phyloP scores from a whole-genome alignment of 2,888 invertebrate species.

The Lepidochitona cinerea region DNA sequence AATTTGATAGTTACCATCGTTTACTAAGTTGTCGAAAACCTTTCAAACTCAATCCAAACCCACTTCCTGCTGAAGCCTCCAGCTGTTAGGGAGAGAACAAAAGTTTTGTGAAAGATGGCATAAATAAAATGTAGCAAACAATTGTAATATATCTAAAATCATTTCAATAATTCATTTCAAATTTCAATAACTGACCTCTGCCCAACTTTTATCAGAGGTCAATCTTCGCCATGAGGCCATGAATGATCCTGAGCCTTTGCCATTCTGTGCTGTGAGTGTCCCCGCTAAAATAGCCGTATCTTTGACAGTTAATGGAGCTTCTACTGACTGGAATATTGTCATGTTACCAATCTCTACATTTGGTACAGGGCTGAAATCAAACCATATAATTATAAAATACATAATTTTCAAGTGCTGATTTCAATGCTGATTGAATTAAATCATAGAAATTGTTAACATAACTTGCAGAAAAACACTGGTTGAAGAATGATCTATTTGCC shows the following conservation, averaged over 20 bases:
- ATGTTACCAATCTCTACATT: constrained; percentile 92
- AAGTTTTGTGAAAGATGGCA: too few species aligned
- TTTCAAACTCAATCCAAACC: constrained; percentile 83
- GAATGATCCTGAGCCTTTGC: constrained; percentile 83
- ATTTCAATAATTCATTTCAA: too few species aligned
- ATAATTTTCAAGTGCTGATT: too few species aligned
- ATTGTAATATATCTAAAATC: too few species aligned
- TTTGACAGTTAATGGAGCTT: constrained; percentile 88
- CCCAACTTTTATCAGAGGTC: constrained; percentile 88
- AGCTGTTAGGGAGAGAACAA: constrained; percentile 27
- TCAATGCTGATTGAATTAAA: too few species aligned
- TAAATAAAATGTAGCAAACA: too few species aligned
- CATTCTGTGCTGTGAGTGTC: constrained; percentile 79
- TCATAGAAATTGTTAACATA: too few species aligned
- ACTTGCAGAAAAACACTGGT: too few species aligned
- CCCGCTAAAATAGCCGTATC: constrained; percentile 86
- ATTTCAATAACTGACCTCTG: constrained; percentile 81
- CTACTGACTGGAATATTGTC: constrained; percentile 92
- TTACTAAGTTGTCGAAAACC: constrained; percentile 83
- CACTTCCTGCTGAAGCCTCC: constrained; percentile 88
- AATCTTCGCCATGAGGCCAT: constrained; percentile 83
- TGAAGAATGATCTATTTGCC: too few species aligned
- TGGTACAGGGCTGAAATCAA: constrained; percentile 75
- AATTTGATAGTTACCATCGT: constrained; percentile 72
- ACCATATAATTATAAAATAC: too few species aligned